Conservation (phyloP, 23 tunicate genomes). For the Botrylloides violaceus region DNA sequence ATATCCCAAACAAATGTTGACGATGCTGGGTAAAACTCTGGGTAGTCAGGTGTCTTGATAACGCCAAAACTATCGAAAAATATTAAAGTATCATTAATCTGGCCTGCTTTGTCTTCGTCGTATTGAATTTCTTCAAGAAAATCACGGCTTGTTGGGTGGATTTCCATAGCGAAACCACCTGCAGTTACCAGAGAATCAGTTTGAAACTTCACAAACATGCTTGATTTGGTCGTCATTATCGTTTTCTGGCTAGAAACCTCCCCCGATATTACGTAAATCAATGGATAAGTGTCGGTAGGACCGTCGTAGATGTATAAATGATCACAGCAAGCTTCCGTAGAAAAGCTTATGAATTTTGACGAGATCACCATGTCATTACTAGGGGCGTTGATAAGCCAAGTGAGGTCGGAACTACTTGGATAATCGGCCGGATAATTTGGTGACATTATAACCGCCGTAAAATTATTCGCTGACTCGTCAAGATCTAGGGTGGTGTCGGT, state of each 20-base stretch:
- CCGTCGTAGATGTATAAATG: conserved; percentile 23
- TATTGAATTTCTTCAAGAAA: not conserved
- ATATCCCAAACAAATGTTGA: conserved; percentile 13
- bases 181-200: conserved; percentile 1
- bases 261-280: conserved; percentile 1
- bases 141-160: not conserved
- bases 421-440: conserved; percentile 20
- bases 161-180: conserved; percentile 17
- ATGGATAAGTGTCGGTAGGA: not conserved
- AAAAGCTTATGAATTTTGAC: not conserved
- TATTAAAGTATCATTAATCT: not conserved
- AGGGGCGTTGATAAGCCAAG: conserved; percentile 17
- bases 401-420: conserved; percentile 13
- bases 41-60: conserved; percentile 11
- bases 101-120: not conserved
- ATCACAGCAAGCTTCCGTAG: conserved; percentile 7
- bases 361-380: not conserved
- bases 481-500: conserved; percentile 12
- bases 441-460: conserved; percentile 4
- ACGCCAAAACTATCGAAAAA: not conserved
- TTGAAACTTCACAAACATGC: conserved; percentile 4
- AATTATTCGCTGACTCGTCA: not conserved
- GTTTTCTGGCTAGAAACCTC: not conserved
- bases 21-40: conserved; percentile 3
- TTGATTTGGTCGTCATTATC: conserved; percentile 1